Conservation (phyloP, 1,140 invertebrate genomes). For the Euglossa dilemma region DNA sequence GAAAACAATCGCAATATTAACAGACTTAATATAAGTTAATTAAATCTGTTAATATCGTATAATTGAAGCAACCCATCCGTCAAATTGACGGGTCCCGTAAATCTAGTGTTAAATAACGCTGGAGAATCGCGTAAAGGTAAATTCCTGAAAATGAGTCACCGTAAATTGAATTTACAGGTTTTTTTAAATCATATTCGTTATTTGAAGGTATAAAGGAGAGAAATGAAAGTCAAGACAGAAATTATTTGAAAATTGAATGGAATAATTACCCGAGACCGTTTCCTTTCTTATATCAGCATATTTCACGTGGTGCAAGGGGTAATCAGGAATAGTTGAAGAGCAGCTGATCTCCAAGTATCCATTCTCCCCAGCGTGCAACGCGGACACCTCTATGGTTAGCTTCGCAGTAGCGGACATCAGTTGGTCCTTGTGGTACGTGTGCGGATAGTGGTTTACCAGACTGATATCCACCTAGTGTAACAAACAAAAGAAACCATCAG, state of each 20-base stretch:
- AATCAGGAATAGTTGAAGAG: conserved; percentile 88
- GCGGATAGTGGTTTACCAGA: conserved; percentile 72
- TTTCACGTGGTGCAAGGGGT: conserved; percentile 84
- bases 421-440: conserved; percentile 67
- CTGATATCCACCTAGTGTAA: conserved; percentile 72
- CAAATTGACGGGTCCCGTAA: too few species aligned
- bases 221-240: neutral
- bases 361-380: conserved; percentile 85
- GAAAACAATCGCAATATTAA: too few species aligned
- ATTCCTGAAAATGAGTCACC: neutral
- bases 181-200: too few species aligned
- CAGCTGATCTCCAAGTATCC: conserved; percentile 87
- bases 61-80: too few species aligned
- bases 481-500: too few species aligned
- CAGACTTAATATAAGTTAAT: too few species aligned
- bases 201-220: neutral
- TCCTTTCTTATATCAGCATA: conserved; percentile 87
- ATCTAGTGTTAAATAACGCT: too few species aligned
- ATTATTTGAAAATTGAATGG: neutral
- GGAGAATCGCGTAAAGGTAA: neutral
- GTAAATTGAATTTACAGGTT: neutral
- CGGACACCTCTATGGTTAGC: conserved; percentile 85
- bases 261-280: conserved; percentile 84
- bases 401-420: conserved; percentile 76
- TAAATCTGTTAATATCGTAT: too few species aligned